Base-by-base conservation (phyloP, 2,113 vertebrate species). In the Channa maculata region DNA sequence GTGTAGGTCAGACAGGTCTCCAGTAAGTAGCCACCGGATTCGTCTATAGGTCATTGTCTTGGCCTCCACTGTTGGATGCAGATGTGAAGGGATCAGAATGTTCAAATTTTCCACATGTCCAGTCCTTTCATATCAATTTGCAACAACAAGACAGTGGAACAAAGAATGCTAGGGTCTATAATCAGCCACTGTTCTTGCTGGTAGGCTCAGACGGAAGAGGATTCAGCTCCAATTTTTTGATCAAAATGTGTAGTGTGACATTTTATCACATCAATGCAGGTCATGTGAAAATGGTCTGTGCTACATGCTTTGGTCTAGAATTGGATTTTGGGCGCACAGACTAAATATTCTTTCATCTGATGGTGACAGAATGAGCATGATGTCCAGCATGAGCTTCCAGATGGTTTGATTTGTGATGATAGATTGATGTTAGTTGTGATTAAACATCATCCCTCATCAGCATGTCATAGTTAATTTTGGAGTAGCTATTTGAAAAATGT, bases 341-440 rank as follows among this genome's bases (percentile, higher is more conserved):
- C 15, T 70, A 57, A 74, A 77, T 60, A 55, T 38, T 49, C 33
- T 50, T 43, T 46, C 44, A 58, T 78, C 76, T 68, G 65, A 71
- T 75, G 71, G n/a, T 51, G 65, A 82, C 67, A 70, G 59, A 78
- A 64, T 57, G 34, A 83, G 86, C 91, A 90, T 88, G 86, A 67
- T 43, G 38, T 79, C 38, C 11, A 54, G 85, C 86, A 88, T 88
- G 87, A 5, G 51, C n/a, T 55, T 53, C 11, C 48, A 54, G 38
- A 65, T 48, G 15, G 33, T 69, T 55, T 83, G 34, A 80, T 64
- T 51, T 65, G 72, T 79, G 64, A 51, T 55, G 34, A 49, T 46
- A 67, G 68, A 80, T 60, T 60, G 44, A 60, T 78, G 73, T 66
- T 52, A 52, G 12, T 12, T 59, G 51, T 80, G 77, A 71, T 54